Percentiles rank a stretch among this genome's conserved stretches.
These are phyloP conservation scores for Penaeus chinensis DNA, from an alignment of 1,140 invertebrate genomes.

Conservation along the genomic window DNA sequence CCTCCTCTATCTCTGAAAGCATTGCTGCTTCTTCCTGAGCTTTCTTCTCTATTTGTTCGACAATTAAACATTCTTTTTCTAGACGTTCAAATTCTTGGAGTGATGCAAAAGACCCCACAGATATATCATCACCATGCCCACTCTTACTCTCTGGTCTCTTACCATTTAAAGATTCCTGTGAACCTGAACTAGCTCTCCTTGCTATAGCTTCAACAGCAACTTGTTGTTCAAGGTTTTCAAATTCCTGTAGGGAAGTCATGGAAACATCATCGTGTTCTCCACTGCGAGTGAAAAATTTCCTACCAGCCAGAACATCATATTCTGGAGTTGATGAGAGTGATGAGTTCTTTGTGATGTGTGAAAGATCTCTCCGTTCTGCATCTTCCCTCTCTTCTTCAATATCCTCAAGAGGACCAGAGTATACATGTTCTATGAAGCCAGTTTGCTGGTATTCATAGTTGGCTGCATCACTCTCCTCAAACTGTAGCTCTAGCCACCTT, in stretches of 20 bases:
- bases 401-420: slow-evolving; percentile 79
- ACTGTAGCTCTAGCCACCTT: slow-evolving; percentile 90
- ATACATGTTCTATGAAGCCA: slow-evolving; percentile 60
- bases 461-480: slow-evolving; percentile 71
- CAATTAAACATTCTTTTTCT: slow-evolving; percentile 87
- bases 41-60: slow-evolving; percentile 82
- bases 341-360: slow-evolving; percentile 77
- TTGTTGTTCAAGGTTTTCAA: slow-evolving; percentile 88
- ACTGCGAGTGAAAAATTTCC: slow-evolving; percentile 81
- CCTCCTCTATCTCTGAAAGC: slow-evolving; percentile 79
- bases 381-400: slow-evolving; percentile 80
- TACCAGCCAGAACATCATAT: slow-evolving; percentile 83
- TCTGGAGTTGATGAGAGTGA: slow-evolving; percentile 86
- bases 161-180: slow-evolving; percentile 63
- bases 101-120: slow-evolving; percentile 89
- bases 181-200: slow-evolving; percentile 61
- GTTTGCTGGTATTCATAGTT: slow-evolving; percentile 68
- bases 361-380: slow-evolving; percentile 82
- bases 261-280: slow-evolving; percentile 92
- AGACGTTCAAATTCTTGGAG: slow-evolving; percentile 94
- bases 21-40: slow-evolving; percentile 86
- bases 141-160: slow-evolving; percentile 62
- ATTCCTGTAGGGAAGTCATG: slow-evolving; percentile 91
- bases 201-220: slow-evolving; percentile 67
- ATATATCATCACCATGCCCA: slow-evolving; percentile 86